Conservation (phyloP, 2,113 vertebrate genomes). For the Naja naja region DNA sequence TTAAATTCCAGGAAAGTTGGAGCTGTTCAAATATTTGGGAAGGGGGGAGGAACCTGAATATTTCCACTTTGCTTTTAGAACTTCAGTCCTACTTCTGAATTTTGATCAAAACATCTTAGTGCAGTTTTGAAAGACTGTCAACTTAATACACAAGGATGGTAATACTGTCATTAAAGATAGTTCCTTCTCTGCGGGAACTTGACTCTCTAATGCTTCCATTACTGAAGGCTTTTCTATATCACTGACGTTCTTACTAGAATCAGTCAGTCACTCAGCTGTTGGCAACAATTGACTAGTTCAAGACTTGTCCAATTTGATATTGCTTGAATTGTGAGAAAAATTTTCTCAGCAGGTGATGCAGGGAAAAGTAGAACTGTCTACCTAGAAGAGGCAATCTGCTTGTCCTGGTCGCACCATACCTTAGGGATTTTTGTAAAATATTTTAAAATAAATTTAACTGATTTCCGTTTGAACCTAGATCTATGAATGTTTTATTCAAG, state of each 20-base stretch:
- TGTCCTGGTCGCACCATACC: background rate
- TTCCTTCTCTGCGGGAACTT: background rate
- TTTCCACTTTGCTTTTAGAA: background rate
- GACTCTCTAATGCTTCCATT: background rate
- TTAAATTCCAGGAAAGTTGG: background rate
- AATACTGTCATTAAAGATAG: background rate
- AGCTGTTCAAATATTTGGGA: background rate
- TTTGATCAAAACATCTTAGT: background rate
- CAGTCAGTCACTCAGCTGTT: background rate
- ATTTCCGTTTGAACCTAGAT: background rate
- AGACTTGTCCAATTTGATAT: slow-evolving; percentile 14
- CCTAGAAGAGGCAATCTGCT: background rate
- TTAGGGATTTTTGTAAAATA: background rate
- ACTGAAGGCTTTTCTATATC: slow-evolving; percentile 1
- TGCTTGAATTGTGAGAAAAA: slow-evolving; percentile 20
- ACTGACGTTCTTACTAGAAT: slow-evolving; percentile 9
- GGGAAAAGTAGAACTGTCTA: slow-evolving; percentile 2
- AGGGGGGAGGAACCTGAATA: background rate
- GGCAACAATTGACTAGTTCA: background rate
- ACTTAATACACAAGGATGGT: background rate
- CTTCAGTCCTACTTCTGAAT: background rate
- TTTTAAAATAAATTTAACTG: background rate
- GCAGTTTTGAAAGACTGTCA: slow-evolving; percentile 18
- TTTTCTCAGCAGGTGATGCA: background rate
- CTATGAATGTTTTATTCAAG: background rate